Evolutionary conservation across 2,888 invertebrate genomes (phyloP).

Genomic region (Biston stratarius): DNA sequence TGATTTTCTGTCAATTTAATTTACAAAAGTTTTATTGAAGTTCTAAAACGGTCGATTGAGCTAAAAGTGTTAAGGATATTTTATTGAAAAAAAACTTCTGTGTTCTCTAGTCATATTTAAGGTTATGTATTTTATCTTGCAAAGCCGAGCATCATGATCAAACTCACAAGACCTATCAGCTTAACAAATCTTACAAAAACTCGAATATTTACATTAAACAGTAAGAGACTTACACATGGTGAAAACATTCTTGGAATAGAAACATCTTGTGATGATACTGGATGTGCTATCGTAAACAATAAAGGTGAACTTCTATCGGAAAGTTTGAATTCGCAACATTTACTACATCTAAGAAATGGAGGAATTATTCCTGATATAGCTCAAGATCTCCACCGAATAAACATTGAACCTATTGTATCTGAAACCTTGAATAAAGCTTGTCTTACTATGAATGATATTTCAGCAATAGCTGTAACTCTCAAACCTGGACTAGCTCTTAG

Average conservation of each 20-base stretch:
- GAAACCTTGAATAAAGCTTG: slow-evolving; percentile 88
- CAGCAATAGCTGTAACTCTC: slow-evolving; percentile 96
- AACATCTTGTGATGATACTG: slow-evolving; percentile 99
- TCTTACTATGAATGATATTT: slow-evolving; percentile 88
- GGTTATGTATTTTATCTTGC: too few relatives aligned
- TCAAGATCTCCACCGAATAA: slow-evolving; percentile 91
- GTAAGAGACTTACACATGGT: slow-evolving; percentile 12
- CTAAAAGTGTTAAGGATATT: too few relatives aligned
- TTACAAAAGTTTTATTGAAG: too few relatives aligned
- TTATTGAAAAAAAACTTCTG: too few relatives aligned
- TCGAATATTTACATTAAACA: background rate
- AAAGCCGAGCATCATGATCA: slow-evolving; percentile 26
- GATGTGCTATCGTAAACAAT: slow-evolving; percentile 94
- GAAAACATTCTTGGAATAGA: slow-evolving; percentile 94
- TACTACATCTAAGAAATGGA: slow-evolving; percentile 91
- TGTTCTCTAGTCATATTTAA: too few relatives aligned
- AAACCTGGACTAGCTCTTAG: slow-evolving; percentile 94
- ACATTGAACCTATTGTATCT: slow-evolving; percentile 91
- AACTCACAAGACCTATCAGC: slow-evolving; percentile 7
- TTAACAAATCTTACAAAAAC: slow-evolving; percentile 1
- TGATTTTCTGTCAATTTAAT: too few relatives aligned
- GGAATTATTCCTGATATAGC: slow-evolving; percentile 97
- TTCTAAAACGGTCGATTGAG: background rate
- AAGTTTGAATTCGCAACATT: slow-evolving; percentile 92
- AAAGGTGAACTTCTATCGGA: slow-evolving; percentile 93